Conservation (phyloP, 2,797 vertebrate species). For the Sebastiscus tertius region DNA sequence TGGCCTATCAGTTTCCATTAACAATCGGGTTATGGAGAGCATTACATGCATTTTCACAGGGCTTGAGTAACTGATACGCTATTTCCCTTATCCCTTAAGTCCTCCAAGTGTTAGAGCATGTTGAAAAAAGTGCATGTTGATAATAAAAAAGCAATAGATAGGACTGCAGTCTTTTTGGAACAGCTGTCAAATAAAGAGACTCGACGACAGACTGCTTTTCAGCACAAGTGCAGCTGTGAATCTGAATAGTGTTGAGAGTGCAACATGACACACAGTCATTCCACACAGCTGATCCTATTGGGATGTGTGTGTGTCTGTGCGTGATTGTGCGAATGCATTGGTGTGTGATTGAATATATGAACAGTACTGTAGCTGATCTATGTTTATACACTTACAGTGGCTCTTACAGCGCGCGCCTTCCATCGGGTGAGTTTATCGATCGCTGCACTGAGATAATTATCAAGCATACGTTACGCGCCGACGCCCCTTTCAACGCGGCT, state of each 20-base stretch:
- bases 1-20: conserved; percentile 69
- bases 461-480: background rate
- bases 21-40: conserved; percentile 66
- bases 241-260: conserved; percentile 56
- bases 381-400: background rate
- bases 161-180: conserved; percentile 57
- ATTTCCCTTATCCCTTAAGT: conserved; percentile 73
- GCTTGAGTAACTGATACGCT: conserved; percentile 70
- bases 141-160: conserved; percentile 69
- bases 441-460: conserved; percentile 27
- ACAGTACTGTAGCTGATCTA: background rate
- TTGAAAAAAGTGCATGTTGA: conserved; percentile 60
- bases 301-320: background rate
- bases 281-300: conserved; percentile 54
- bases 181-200: conserved; percentile 79
- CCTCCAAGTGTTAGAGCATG: conserved; percentile 68
- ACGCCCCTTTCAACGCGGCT: conserved; percentile 3
- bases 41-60: conserved; percentile 72
- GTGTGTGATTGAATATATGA: conserved; percentile 14
- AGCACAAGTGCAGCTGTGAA: conserved; percentile 76
- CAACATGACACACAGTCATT: conserved; percentile 52
- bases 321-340: conserved; percentile 13
- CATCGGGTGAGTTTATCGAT: background rate
- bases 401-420: background rate
- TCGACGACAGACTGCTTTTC: conserved; percentile 74